phyloP scores from a whole-genome alignment of 2,888 invertebrate genomes.

The Geotrupes spiniger region DNA sequence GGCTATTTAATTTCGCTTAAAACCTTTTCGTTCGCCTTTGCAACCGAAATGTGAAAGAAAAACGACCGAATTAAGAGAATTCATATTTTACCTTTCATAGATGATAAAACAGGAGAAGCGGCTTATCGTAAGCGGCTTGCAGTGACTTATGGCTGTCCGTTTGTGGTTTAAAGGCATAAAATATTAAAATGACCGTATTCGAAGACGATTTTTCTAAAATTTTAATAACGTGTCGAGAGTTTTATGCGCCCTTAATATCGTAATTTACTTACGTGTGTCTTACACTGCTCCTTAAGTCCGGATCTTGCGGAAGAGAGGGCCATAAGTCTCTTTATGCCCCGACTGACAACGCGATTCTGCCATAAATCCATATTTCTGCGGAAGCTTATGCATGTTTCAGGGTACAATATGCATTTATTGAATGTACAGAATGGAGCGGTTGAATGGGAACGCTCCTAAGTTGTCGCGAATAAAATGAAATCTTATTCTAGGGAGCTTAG shows the following conservation, averaged over 20 bases:
- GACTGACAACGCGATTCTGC: constrained; percentile 6
- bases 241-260: constrained; percentile 37
- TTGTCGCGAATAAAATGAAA: no score
- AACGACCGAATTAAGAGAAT: constrained; percentile 18
- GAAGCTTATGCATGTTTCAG: no score
- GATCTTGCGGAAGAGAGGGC: background rate
- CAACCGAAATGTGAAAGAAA: constrained; percentile 9
- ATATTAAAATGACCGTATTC: constrained; percentile 40
- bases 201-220: constrained; percentile 34
- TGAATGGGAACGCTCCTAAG: no score
- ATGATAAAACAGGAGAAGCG: constrained; percentile 21
- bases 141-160: constrained; percentile 42
- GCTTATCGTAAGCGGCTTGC: constrained; percentile 25
- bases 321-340: background rate
- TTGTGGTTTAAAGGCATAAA: constrained; percentile 39
- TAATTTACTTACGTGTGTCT: constrained; percentile 37
- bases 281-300: constrained; percentile 6
- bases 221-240: constrained; percentile 41
- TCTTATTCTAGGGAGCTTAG: no score
- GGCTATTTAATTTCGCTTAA: no score
- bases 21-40: no score
- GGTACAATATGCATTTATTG: no score
- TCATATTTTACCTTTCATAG: constrained; percentile 21
- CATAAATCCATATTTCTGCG: constrained; percentile 12
- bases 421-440: no score